Percentiles rank a stretch among this genome's conserved stretches.
phyloP scores from a whole-genome alignment of 2,797 vertebrate species.

The Streptopelia turtur region DNA sequence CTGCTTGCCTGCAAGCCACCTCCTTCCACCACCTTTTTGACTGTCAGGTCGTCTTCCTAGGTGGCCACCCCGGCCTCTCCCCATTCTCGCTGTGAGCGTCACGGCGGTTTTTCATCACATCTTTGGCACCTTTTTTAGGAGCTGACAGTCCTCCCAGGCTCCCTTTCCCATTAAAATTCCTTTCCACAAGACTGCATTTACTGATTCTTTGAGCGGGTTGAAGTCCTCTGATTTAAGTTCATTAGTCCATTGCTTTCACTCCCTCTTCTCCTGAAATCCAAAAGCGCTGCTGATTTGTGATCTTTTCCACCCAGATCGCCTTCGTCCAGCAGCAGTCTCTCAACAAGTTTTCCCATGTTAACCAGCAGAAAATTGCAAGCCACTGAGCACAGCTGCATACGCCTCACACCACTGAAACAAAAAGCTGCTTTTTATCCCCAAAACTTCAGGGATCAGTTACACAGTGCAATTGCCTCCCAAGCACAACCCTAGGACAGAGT shows the following conservation, averaged over 20 bases:
- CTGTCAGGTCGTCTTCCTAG: neutral
- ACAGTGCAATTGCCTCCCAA: neutral
- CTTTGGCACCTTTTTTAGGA: neutral
- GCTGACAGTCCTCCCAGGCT: neutral
- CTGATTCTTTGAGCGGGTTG: conserved; percentile 29
- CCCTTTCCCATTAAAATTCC: conserved; percentile 72
- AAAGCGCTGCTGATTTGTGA: conserved; percentile 19
- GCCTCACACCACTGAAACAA: neutral
- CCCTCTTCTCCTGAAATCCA: neutral
- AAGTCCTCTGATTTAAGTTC: conserved; percentile 51
- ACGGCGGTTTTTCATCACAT: neutral
- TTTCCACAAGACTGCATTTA: conserved; percentile 74
- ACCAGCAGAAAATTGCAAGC: neutral
- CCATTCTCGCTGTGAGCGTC: neutral
- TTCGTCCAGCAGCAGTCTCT: neutral
- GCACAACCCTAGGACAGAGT: neutral
- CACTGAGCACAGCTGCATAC: neutral
- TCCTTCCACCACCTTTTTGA: neutral
- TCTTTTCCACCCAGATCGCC: neutral
- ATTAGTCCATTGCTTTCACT: conserved; percentile 15
- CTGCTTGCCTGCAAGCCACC: neutral
- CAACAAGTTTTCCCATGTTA: neutral
- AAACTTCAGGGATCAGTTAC: neutral
- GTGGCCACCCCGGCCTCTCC: neutral
- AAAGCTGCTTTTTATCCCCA: neutral